Conservation (phyloP, 1,140 invertebrate species). For the Ceratitis capitata region DNA sequence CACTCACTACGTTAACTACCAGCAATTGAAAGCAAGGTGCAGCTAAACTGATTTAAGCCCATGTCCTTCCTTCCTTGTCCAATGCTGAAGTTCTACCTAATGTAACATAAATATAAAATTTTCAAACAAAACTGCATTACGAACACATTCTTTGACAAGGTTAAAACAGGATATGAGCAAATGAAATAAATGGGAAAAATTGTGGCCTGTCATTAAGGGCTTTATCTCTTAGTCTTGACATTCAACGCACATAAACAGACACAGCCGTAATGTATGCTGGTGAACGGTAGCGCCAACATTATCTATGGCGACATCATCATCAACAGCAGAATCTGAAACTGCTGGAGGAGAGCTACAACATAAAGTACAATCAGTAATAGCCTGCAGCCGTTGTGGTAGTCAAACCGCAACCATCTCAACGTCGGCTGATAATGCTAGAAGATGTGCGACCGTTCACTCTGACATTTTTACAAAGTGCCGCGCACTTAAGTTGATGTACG, state of each 20-base stretch:
- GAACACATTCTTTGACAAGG: background rate
- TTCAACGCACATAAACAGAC: background rate
- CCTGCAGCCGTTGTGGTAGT: background rate
- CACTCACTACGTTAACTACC: too few species aligned
- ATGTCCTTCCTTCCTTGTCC: background rate
- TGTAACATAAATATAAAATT: background rate
- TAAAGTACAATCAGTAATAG: background rate
- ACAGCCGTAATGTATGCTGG: background rate
- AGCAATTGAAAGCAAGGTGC: too few species aligned
- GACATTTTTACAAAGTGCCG: constrained; percentile 37
- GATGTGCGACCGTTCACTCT: constrained; percentile 24
- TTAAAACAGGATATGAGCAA: background rate
- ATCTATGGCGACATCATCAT: constrained; percentile 35
- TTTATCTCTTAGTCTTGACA: background rate
- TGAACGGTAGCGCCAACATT: constrained; percentile 18
- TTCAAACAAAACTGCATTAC: background rate
- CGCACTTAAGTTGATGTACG: constrained; percentile 28
- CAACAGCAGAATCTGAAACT: constrained; percentile 10
- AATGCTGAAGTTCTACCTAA: background rate
- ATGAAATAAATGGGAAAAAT: constrained; percentile 27
- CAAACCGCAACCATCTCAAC: background rate
- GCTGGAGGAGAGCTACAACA: background rate
- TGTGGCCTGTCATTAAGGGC: constrained; percentile 19
- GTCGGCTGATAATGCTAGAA: constrained; percentile 9
- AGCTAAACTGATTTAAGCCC: too few species aligned